These are phyloP conservation scores for Corythaeola cristata DNA, from an alignment of 2,113 vertebrate genomes.

Conservation along the genomic window DNA sequence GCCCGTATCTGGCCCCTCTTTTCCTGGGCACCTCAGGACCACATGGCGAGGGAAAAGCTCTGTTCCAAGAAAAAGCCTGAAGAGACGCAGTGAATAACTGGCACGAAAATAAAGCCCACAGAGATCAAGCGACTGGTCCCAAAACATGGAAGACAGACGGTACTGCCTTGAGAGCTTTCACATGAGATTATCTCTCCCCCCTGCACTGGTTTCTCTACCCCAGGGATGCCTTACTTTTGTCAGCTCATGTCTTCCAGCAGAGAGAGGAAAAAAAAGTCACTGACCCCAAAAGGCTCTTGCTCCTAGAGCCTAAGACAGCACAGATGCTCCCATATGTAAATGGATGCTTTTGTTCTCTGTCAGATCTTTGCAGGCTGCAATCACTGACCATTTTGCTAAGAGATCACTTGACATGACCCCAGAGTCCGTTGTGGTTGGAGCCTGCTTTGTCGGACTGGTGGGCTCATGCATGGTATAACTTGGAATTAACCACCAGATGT, in stretches of 20 bases:
- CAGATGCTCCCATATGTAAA: not conserved
- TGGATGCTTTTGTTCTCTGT: not conserved
- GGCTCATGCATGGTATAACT: fast-evolving
- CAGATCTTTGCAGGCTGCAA: not conserved
- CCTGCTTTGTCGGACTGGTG: not conserved
- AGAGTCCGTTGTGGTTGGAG: not conserved
- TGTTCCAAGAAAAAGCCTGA: not conserved
- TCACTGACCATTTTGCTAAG: not conserved
- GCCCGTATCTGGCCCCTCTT: not conserved
- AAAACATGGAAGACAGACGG: not conserved
- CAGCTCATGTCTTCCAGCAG: not conserved
- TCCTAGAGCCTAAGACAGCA: fast-evolving
- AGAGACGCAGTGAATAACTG: not conserved
- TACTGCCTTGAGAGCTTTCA: not conserved
- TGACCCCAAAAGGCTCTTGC: not conserved
- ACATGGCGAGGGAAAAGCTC: not conserved
- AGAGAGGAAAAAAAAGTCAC: not conserved
- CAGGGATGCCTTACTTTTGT: not conserved
- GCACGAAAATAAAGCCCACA: not conserved
- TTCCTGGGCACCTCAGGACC: not conserved
- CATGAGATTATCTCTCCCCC: not conserved
- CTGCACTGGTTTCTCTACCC: not conserved
- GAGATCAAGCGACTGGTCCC: not conserved
- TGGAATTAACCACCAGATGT: not conserved
- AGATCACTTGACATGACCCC: fast-evolving